Evolutionary conservation across 2,888 invertebrate species (phyloP), one percentile per base, ranked within the genome.

Genomic region (Hirtodrosophila alboralis): DNA sequence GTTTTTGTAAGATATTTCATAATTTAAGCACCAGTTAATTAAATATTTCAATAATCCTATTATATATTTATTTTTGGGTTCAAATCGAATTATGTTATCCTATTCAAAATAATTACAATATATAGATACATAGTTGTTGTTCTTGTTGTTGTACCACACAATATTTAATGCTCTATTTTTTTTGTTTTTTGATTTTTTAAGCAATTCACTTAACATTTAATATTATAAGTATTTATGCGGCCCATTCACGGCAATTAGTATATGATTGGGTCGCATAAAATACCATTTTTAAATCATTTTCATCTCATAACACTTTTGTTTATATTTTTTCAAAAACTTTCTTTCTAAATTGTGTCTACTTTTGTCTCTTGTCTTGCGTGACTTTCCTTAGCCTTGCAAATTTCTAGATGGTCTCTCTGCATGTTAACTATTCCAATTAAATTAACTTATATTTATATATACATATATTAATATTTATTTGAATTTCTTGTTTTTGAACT

Each of bases 131-230:
- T 86, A 75, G 83, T 86, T 86, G 86, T 86, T 86, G 86, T 86
- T 86, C 84, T 86, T 86, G 86, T 86, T 86, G 85, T 86, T 86
- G 86, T 85, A 83, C 62, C 62, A 59, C 77, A 83, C 81, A 71
- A 36, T 51, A 40, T 45, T 40, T 43, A 21, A 10, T 34, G 30
- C 40, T 47, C 10, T 53, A 13, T 10, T 8, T 48, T 34, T 41
- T 12, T 38, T 31, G n/a, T 30, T 48, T 61, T 51, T 21, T 30
- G 7, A 13, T 41, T 51, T 27, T 27, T 54, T 16, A 13, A 26
- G 28, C 34, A 38, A 36, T 41, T 12, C 18, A 28, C 38, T 33
- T 13, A 33, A 23, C 21, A 44, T n/a, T n/a, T n/a, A n/a, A n/a
- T n/a, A n/a, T n/a, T n/a, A n/a, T n/a, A n/a, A n/a, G n/a, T n/a